Evolutionary conservation across 2,113 vertebrate genomes (phyloP), one percentile per base, ranked within the genome.

Genomic region (Morone saxatilis): DNA sequence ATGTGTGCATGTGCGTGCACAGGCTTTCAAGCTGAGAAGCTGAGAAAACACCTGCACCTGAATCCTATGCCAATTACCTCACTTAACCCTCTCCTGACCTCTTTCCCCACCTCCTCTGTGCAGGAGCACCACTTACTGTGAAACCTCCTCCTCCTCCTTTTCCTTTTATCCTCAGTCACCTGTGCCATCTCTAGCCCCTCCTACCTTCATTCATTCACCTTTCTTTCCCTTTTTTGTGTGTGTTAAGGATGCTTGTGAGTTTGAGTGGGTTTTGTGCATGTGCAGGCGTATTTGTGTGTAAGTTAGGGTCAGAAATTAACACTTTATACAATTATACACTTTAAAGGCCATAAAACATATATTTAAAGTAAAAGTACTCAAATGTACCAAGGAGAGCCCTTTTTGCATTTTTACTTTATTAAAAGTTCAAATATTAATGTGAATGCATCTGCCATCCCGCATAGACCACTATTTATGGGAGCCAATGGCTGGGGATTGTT

Each of bases 51-150:
- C 75, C 74, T 86, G 78, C 91, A 86, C 78, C 71, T 81, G 72
- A 77, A 78, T 93, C 81, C 83, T 88, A 50, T 84, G 81, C 86
- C 90, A 91, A 92, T 92, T 93, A 92, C 82, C 73, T 88, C 87
- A 88, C 71, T 93, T 92, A 93, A 93, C 90, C 80, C 82, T 41
- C 74, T 70, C 12, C 80, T 77, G 76, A 86, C 69, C 83, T 43
- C 68, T 45, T 66, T 80, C 72, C 63, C 36, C 72, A 57, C 80
- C 74, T 77, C 78, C 60, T 79, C 76, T 74, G 53, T 75, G 51
- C 66, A 78, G 48, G 41, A 91, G 81, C 36, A 67, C 74, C 86
- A 70, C 89, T 74, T 67, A 78, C 62, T 16, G 63, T 71, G 57
- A 79, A 77, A 59, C 84, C 54, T 66, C 53, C 66, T 69, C 40